Conservation (phyloP, 2,797 vertebrate species). For the Gobio occitaniae region DNA sequence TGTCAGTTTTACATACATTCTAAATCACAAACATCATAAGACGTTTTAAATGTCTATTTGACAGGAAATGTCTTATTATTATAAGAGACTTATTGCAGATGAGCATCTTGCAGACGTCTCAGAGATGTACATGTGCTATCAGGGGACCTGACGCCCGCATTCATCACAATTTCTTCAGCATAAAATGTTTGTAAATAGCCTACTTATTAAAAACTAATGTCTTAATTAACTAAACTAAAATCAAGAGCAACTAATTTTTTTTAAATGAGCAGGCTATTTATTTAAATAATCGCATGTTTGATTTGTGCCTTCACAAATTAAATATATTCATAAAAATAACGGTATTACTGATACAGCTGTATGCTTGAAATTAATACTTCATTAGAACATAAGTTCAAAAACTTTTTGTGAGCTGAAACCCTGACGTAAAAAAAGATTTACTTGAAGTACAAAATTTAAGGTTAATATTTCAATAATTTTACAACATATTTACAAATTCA, state of each 20-base stretch:
- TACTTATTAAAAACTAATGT: background rate
- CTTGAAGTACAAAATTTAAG: too few species aligned
- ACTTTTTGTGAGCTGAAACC: background rate
- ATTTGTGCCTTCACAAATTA: background rate
- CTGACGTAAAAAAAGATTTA: too few species aligned
- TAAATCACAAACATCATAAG: too few species aligned
- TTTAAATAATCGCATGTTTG: too few species aligned
- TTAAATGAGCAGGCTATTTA: background rate
- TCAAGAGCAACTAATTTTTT: background rate
- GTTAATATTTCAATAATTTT: too few species aligned
- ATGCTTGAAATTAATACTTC: too few species aligned
- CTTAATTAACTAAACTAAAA: background rate
- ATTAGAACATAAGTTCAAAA: background rate
- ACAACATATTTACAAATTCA: background rate
- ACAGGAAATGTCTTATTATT: too few species aligned
- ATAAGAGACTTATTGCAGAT: too few species aligned
- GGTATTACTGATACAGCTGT: background rate
- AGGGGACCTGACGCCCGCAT: background rate
- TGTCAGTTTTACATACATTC: too few species aligned
- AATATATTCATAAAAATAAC: background rate
- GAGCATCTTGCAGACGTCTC: too few species aligned
- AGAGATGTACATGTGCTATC: too few species aligned
- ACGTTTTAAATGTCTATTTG: too few species aligned
- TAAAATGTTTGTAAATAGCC: background rate
- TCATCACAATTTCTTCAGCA: background rate